These are phyloP conservation scores for Drosophila nebulosa DNA, from an alignment of 1,140 invertebrate genomes.

Conservation along the genomic window DNA sequence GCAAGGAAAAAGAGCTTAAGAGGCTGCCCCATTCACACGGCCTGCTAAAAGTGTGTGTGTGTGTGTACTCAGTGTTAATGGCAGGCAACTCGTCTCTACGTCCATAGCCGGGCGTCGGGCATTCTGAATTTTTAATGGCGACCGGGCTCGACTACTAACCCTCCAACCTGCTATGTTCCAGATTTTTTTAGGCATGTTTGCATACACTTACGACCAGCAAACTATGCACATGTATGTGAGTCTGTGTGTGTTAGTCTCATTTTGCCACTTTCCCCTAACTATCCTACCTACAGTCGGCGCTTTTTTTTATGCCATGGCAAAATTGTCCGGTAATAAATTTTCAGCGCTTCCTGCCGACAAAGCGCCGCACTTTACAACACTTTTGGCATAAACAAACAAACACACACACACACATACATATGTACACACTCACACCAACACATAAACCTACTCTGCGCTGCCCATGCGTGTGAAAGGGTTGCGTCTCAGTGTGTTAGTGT, in stretches of 20 bases:
- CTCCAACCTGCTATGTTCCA: constrained; percentile 31
- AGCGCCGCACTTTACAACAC: constrained; percentile 78
- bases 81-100: constrained; percentile 52
- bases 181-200: constrained; percentile 73
- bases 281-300: constrained; percentile 2
- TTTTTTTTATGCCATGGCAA: constrained; percentile 66
- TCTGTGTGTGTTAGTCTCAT: constrained; percentile 19
- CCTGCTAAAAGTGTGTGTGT: constrained; percentile 4
- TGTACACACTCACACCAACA: neutral
- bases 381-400: constrained; percentile 78
- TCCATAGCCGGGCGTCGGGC: constrained; percentile 53
- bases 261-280: constrained; percentile 30
- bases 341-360: constrained; percentile 78
- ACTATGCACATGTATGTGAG: constrained; percentile 75
- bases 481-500: constrained; percentile 13
- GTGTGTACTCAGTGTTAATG: constrained; percentile 58
- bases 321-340: constrained; percentile 79
- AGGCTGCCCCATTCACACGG: constrained; percentile 15
- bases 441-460: constrained; percentile 20
- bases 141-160: constrained; percentile 59
- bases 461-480: constrained; percentile 67
- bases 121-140: constrained; percentile 77
- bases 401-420: constrained; percentile 14
- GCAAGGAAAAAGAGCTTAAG: constrained; percentile 37
- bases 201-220: constrained; percentile 70